phyloP scores from a whole-genome alignment of 2,888 invertebrate species.

The Archips xylosteana region DNA sequence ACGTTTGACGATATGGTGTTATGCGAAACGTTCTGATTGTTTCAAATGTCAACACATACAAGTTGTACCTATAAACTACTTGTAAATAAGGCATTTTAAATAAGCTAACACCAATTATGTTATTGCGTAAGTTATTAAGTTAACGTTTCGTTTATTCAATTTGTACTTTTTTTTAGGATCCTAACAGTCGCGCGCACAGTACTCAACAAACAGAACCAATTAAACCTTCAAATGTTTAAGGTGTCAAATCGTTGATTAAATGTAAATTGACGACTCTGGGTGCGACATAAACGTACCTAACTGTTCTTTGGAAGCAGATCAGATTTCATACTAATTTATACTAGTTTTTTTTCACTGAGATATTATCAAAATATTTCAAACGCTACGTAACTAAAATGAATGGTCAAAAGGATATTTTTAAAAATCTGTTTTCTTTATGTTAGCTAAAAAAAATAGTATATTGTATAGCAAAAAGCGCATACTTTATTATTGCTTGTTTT shows the following conservation, averaged over 20 bases:
- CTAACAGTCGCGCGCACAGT: constrained; percentile 3
- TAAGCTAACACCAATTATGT: constrained; percentile 9
- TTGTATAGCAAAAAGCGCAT: background rate
- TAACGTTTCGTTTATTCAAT: constrained; percentile 31
- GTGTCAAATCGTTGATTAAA: too few species aligned
- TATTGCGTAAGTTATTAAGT: constrained; percentile 2
- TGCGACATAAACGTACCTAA: too few species aligned
- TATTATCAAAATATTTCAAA: too few species aligned
- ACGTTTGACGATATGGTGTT: too few species aligned
- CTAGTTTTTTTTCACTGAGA: too few species aligned
- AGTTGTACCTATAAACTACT: background rate
- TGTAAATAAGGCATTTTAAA: constrained; percentile 21
- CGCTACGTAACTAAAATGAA: too few species aligned
- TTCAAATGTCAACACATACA: background rate
- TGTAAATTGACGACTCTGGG: too few species aligned
- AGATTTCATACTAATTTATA: too few species aligned
- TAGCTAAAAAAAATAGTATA: background rate
- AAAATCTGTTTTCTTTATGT: background rate
- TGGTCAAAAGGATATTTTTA: background rate
- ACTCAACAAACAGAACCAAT: background rate
- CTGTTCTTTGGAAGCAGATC: too few species aligned
- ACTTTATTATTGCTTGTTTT: background rate
- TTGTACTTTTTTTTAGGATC: constrained; percentile 41
- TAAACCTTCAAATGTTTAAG: too few species aligned
- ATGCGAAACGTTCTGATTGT: background rate